These are phyloP conservation scores for Meda fulgida DNA, from an alignment of 2,797 vertebrate genomes.

Conservation along the genomic window DNA sequence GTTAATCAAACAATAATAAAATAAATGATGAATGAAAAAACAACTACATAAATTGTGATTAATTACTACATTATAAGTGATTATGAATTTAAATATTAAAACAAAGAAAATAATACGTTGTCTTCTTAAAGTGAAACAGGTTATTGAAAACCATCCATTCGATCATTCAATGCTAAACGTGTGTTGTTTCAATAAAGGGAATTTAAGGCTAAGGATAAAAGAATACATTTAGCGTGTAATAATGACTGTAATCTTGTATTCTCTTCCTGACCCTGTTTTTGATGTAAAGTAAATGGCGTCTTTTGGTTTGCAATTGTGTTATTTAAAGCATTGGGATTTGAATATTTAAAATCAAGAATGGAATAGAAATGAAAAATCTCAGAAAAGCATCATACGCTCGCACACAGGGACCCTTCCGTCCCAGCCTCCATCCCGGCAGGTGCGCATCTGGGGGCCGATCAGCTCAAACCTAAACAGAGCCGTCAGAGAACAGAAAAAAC, in stretches of 20 bases:
- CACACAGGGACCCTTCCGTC: conserved; percentile 70
- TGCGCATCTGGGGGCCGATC: conserved; percentile 64
- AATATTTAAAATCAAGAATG: neutral
- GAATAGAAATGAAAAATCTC: neutral
- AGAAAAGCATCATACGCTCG: conserved; percentile 68
- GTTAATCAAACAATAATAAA: too few species aligned
- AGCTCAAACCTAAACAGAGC: conserved; percentile 62
- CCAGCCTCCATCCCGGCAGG: conserved; percentile 72
- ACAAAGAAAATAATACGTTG: too few species aligned
- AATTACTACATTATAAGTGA: too few species aligned
- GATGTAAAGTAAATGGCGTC: neutral
- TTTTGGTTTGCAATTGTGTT: neutral
- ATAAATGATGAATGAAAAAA: too few species aligned
- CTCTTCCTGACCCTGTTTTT: neutral
- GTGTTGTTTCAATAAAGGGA: too few species aligned
- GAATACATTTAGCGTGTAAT: neutral
- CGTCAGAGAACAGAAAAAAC: neutral
- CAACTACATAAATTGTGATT: too few species aligned
- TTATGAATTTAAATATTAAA: too few species aligned
- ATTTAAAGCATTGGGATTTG: neutral
- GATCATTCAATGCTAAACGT: too few species aligned
- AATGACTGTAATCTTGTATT: neutral
- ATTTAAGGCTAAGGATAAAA: too few species aligned
- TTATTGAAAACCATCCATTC: too few species aligned
- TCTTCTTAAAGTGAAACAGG: too few species aligned